Conservation (phyloP, 2,113 vertebrate genomes). For the Engystomops pustulosus region DNA sequence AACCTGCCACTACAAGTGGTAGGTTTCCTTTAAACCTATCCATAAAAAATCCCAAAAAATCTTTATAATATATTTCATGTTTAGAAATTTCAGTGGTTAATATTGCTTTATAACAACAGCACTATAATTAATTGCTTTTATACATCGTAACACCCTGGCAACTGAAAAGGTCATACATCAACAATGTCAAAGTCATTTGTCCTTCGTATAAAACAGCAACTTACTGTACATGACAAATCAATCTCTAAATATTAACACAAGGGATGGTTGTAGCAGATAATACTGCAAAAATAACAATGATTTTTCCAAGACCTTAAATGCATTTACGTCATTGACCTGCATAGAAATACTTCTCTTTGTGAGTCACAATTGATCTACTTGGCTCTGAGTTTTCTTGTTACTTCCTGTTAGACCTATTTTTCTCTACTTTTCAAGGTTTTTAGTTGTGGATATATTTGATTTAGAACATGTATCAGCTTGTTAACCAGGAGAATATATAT, state of each 20-base stretch:
- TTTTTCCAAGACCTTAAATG: neutral
- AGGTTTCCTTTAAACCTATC: too few relatives aligned
- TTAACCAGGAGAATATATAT: neutral
- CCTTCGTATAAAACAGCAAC: neutral
- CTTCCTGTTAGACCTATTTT: neutral
- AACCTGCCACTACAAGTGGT: too few relatives aligned
- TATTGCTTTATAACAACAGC: too few relatives aligned
- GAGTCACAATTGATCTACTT: constrained; percentile 25
- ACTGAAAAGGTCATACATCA: neutral
- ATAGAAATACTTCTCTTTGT: neutral
- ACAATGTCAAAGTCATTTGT: neutral
- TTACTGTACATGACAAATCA: neutral
- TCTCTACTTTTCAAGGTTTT: constrained; percentile 17
- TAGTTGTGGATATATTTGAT: neutral
- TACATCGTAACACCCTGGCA: neutral
- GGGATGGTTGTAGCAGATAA: neutral
- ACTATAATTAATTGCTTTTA: neutral
- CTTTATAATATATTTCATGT: too few relatives aligned
- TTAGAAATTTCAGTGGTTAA: too few relatives aligned
- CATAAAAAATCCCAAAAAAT: too few relatives aligned
- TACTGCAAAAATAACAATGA: neutral
- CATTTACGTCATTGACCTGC: constrained; percentile 31
- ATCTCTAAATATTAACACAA: neutral
- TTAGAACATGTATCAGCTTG: constrained; percentile 5
- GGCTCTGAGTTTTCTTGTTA: neutral